phyloP scores from a whole-genome alignment of 2,797 vertebrate species.

The Centroberyx gerrardi region DNA sequence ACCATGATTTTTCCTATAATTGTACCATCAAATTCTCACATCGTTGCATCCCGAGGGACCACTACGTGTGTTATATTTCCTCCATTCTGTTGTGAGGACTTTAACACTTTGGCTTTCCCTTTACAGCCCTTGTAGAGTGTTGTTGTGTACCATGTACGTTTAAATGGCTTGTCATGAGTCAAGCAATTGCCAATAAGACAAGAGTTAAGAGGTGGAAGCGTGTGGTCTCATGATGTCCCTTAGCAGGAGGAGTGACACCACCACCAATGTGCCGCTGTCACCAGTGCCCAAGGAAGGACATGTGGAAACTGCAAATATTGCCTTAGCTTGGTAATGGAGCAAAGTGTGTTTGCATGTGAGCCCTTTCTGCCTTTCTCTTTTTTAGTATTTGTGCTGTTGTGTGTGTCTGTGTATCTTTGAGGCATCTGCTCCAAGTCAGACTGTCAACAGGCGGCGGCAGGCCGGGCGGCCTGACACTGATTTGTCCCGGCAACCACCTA shows the following conservation, averaged over 20 bases:
- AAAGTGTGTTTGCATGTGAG: slow-evolving; percentile 57
- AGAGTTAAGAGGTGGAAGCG: neutral
- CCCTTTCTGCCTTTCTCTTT: slow-evolving; percentile 14
- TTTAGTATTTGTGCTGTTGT: slow-evolving; percentile 5
- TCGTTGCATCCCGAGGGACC: too few relatives aligned
- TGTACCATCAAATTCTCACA: too few relatives aligned
- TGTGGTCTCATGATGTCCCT: neutral
- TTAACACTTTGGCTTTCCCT: too few relatives aligned
- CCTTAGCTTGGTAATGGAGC: slow-evolving; percentile 44
- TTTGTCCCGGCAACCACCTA: slow-evolving; percentile 21
- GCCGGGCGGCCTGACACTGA: slow-evolving; percentile 4
- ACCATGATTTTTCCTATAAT: too few relatives aligned
- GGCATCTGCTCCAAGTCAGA: slow-evolving; percentile 34
- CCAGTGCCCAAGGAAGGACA: slow-evolving; percentile 4
- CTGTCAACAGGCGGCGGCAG: slow-evolving; percentile 29
- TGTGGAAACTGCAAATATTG: slow-evolving; percentile 68
- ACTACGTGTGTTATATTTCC: neutral
- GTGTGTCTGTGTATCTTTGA: slow-evolving; percentile 14
- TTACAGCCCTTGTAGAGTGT: neutral
- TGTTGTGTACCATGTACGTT: neutral
- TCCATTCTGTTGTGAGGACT: neutral
- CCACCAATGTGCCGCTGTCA: slow-evolving; percentile 15
- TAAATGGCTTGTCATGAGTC: neutral
- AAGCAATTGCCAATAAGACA: neutral
- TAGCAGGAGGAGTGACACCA: neutral